These are phyloP conservation scores for Xylocopa sonorina DNA, from an alignment of 1,140 invertebrate species.

Conservation along the genomic window DNA sequence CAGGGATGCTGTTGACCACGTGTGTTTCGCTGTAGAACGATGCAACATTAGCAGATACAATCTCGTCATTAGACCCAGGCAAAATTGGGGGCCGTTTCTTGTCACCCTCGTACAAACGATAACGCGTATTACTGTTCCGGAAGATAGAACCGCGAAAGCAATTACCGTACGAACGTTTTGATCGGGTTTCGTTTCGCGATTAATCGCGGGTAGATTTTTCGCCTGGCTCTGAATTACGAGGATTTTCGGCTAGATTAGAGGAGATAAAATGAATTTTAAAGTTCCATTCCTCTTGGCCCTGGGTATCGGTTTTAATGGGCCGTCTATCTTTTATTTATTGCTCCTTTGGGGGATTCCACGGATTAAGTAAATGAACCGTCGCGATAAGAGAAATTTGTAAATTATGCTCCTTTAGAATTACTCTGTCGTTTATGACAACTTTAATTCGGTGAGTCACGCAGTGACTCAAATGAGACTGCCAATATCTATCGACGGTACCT, in stretches of 20 bases:
- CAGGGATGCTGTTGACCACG: slow-evolving; percentile 48
- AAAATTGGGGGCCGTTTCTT: slow-evolving; percentile 24
- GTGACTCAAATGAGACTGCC: too few relatives aligned
- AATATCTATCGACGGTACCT: too few relatives aligned
- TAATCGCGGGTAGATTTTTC: background rate
- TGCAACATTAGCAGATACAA: slow-evolving; percentile 35
- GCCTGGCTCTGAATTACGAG: fast-evolving
- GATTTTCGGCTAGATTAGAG: background rate
- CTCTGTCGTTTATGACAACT: background rate
- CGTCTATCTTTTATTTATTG: slow-evolving; percentile 7
- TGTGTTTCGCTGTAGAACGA: slow-evolving; percentile 35
- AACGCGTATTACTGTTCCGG: background rate
- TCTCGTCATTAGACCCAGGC: slow-evolving; percentile 34
- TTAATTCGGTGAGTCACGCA: too few relatives aligned
- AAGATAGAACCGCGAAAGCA: background rate
- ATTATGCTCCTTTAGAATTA: slow-evolving; percentile 15
- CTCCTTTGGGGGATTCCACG: background rate
- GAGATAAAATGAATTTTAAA: background rate
- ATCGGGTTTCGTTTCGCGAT: background rate
- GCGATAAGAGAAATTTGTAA: background rate
- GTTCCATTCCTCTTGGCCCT: slow-evolving; percentile 19
- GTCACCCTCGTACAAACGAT: background rate
- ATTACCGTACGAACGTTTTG: background rate
- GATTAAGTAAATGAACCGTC: background rate
- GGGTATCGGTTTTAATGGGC: background rate